Conservation (phyloP, 2,888 invertebrate genomes). For the Drosophila parthenogenetica region DNA sequence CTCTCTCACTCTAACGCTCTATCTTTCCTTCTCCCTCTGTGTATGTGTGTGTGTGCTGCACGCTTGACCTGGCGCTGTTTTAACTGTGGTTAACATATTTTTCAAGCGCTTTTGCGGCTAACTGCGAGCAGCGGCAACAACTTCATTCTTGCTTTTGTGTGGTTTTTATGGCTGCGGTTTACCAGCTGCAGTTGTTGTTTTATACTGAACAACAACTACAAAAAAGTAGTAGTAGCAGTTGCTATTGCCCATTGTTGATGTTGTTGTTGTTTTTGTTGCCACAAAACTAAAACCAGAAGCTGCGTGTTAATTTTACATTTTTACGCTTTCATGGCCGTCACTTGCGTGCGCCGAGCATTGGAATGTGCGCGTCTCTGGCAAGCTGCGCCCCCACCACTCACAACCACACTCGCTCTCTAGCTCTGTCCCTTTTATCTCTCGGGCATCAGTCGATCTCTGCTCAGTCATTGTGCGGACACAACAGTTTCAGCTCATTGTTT, state of each 20-base stretch:
- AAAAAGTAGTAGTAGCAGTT: slow-evolving; percentile 22
- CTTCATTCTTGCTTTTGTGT: slow-evolving; percentile 81
- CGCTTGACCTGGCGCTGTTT: slow-evolving; percentile 80
- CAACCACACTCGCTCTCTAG: neutral
- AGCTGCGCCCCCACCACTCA: neutral
- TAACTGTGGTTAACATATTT: slow-evolving; percentile 80
- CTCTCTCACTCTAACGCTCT: slow-evolving; percentile 8
- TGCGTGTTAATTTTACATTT: slow-evolving; percentile 81
- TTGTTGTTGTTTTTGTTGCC: slow-evolving; percentile 44
- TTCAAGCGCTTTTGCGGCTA: slow-evolving; percentile 80
- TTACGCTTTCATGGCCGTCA: slow-evolving; percentile 80
- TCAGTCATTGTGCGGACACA: slow-evolving; percentile 27
- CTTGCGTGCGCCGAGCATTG: slow-evolving; percentile 70
- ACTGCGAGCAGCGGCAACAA: slow-evolving; percentile 75
- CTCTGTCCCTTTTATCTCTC: slow-evolving; percentile 5
- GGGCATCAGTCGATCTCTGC: slow-evolving; percentile 31
- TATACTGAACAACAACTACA: slow-evolving; percentile 11
- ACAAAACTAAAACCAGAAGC: slow-evolving; percentile 79
- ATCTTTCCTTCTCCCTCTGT: slow-evolving; percentile 23
- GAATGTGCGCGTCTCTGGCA: slow-evolving; percentile 52
- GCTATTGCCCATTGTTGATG: slow-evolving; percentile 16
- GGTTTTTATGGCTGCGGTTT: slow-evolving; percentile 79
- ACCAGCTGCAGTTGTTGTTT: slow-evolving; percentile 58
- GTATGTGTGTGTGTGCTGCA: slow-evolving; percentile 48
- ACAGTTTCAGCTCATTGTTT: slow-evolving; percentile 69